Conservation (phyloP, 1,140 invertebrate species). For the Nasonia longicornis region DNA sequence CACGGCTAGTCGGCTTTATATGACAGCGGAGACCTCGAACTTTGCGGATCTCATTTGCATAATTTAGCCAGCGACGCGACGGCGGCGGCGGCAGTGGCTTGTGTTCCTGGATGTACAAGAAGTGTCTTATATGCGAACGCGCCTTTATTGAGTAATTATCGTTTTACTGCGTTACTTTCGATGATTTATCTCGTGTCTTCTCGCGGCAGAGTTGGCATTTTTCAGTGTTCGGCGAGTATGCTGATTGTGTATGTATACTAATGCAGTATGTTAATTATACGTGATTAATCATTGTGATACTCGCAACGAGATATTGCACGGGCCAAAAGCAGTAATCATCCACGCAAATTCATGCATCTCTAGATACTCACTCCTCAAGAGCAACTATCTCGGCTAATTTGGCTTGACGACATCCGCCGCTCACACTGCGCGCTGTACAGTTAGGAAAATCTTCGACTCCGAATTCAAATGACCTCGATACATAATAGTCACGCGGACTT, state of each 20-base stretch:
- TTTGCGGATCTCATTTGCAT: conserved; percentile 46
- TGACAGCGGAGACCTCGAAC: conserved; percentile 30
- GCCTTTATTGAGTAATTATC: conserved; percentile 40
- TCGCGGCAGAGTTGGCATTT: too few relatives aligned
- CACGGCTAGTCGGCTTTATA: not conserved
- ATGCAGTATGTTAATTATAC: not conserved
- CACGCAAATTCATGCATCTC: not conserved
- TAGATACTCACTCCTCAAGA: not conserved
- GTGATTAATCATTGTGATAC: too few relatives aligned
- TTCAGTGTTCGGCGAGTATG: too few relatives aligned
- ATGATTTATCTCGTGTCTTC: conserved; percentile 13
- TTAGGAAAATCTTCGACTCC: conserved; percentile 52
- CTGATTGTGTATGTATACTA: not conserved
- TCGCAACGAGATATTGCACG: too few relatives aligned
- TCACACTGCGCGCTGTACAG: conserved; percentile 8
- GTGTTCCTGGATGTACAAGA: not conserved
- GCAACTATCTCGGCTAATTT: not conserved
- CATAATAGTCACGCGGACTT: conserved; percentile 44
- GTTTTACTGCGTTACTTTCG: conserved; percentile 35
- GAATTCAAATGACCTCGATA: conserved; percentile 66
- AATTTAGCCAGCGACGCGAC: conserved; percentile 29
- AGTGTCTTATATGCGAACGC: conserved; percentile 26
- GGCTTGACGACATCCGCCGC: conserved; percentile 29
- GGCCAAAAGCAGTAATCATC: too few relatives aligned
- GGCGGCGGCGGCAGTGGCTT: not conserved